phyloP scores from a whole-genome alignment of 2,888 invertebrate species.

The Tholera decimalis region DNA sequence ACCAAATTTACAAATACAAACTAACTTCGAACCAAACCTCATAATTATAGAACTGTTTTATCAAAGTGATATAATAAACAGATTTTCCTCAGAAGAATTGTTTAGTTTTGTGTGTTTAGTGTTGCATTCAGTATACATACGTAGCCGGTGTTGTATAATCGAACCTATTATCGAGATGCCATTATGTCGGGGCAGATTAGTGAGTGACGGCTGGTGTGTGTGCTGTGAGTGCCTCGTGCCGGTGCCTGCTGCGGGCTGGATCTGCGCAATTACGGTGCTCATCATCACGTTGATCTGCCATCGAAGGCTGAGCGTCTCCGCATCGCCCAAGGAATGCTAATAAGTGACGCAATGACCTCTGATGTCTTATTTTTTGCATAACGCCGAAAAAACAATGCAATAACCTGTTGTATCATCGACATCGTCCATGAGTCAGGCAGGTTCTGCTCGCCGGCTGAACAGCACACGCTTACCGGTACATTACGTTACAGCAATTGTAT shows the following conservation, averaged over 20 bases:
- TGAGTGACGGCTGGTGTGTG: slow-evolving; percentile 25
- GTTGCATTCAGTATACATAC: slow-evolving; percentile 46
- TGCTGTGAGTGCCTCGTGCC: slow-evolving; percentile 11
- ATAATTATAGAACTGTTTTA: slow-evolving; percentile 11
- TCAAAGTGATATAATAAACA: slow-evolving; percentile 34
- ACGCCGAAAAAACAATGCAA: slow-evolving; percentile 78
- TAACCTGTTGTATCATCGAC: slow-evolving; percentile 74
- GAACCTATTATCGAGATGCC: slow-evolving; percentile 47
- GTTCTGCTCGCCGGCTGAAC: slow-evolving; percentile 67
- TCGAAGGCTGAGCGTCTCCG: slow-evolving; percentile 71
- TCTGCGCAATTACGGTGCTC: slow-evolving; percentile 32
- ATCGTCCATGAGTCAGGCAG: slow-evolving; percentile 71
- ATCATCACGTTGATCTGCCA: slow-evolving; percentile 61
- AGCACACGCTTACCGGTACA: slow-evolving; percentile 52
- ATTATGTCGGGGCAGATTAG: slow-evolving; percentile 35
- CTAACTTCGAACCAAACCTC: background rate
- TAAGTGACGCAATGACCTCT: slow-evolving; percentile 84
- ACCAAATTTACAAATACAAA: slow-evolving; percentile 5
- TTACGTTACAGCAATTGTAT: slow-evolving; percentile 54
- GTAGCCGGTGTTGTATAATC: slow-evolving; percentile 42
- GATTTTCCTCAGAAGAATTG: slow-evolving; percentile 39
- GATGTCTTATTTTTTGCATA: slow-evolving; percentile 78
- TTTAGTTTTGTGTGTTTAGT: slow-evolving; percentile 46
- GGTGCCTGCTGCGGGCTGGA: background rate
- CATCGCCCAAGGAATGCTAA: slow-evolving; percentile 77